Base-by-base conservation (phyloP, 2,888 invertebrate species). In the Tetranychus piercei region DNA sequence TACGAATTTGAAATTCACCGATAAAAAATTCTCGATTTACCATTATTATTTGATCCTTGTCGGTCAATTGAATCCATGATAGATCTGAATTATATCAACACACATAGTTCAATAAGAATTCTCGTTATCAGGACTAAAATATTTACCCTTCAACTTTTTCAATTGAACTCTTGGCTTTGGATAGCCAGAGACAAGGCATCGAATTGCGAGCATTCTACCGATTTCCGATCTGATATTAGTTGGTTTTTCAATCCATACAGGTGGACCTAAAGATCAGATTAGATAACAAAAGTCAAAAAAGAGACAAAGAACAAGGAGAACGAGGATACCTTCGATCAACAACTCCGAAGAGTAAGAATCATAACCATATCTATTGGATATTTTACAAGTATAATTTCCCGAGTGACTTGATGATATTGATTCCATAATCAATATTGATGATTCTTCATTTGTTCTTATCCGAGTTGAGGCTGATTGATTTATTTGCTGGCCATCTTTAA, bases 371-470 rank as follows among this genome's bases (percentile, higher is more conserved):
- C 55, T 55, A 67, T 67, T 67, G 23, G 67, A 22, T 67, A 67
- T 22, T 67, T 18, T 67, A 7, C 67, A 67, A 22, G 67, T 18
- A 23, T 67, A 67, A n/a, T 67, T 67, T 67, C 67, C 67, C n/a
- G 67, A 67, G n/a, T 67, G 67, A 22, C 15, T 18, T 1, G 67
- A 67, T 22, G 20, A 1, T 11, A 67, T 23, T 23, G 20, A 23
- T 18, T 67, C 23, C 9, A 67, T 55, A 15, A 55, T 55, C 9
- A 55, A 15, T 15, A 55, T 55, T 2, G 55, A 55, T 15, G 55
- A 55, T 55, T 55, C 55, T 15, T 55, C 55, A 6, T 15, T 55
- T 55, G 55, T 55, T 55, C 15, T 55, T 6, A 55, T 55, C 8
- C 15, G 9, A 55, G 15, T 55, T 15, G 55, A 7, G 15, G 9